These are phyloP conservation scores for Spea multiplicata DNA, from an alignment of 2,113 vertebrate species.

Conservation along the genomic window DNA sequence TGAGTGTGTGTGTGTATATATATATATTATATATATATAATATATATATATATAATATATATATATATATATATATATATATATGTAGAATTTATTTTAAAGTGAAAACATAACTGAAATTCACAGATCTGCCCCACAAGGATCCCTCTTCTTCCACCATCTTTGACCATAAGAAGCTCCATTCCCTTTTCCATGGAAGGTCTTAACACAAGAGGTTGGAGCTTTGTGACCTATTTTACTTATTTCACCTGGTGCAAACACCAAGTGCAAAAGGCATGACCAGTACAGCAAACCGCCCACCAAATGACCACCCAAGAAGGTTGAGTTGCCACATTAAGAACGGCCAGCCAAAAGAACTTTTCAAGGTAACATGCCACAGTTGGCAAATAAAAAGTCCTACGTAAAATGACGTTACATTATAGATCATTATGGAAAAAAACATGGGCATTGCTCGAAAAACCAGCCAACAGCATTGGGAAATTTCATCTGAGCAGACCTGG, in stretches of 20 bases:
- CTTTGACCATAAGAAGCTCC: constrained; percentile 10
- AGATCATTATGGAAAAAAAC: not conserved
- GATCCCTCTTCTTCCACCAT: constrained; percentile 41
- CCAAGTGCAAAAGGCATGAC: not conserved
- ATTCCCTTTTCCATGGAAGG: not conserved
- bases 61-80: constrained; percentile 25
- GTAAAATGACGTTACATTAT: not conserved
- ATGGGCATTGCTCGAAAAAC: not conserved
- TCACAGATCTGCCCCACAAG: constrained; percentile 45
- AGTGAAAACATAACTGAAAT: constrained; percentile 42
- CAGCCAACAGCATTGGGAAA: not conserved
- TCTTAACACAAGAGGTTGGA: not conserved
- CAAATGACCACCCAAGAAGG: not conserved
- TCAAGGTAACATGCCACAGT: not conserved
- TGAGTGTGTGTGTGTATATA: constrained; percentile 28
- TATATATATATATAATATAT: constrained; percentile 24
- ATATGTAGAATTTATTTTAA: constrained; percentile 23
- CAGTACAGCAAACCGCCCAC: not conserved
- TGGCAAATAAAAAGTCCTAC: not conserved
- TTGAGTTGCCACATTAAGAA: not conserved
- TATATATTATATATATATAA: too few relatives aligned
- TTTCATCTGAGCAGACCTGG: not conserved
- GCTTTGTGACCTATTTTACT: not conserved
- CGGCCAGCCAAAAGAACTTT: not conserved
- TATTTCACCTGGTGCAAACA: not conserved